A percentile compares a stretch with the other conserved stretches of the same genome.
phyloP scores from a whole-genome alignment of 2,797 vertebrate genomes.

The Notamacropus eugenii region DNA sequence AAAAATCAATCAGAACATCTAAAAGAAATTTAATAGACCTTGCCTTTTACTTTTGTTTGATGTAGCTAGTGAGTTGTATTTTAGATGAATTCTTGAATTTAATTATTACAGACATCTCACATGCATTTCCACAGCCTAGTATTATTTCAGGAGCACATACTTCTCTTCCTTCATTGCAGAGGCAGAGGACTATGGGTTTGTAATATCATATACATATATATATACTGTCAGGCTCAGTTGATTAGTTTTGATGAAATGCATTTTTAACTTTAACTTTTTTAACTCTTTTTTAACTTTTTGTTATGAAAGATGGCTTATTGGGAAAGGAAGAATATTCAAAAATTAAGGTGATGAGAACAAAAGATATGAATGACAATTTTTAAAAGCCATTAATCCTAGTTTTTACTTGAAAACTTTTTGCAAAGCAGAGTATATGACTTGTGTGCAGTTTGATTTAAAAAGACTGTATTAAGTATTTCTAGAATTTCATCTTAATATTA shows the following conservation, averaged over 20 bases:
- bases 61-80: background rate
- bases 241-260: background rate
- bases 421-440: background rate
- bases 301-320: background rate
- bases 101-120: background rate
- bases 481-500: background rate
- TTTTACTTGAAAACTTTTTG: background rate
- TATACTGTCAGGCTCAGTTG: background rate
- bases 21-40: background rate
- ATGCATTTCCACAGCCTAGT: background rate
- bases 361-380: background rate
- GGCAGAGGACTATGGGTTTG: background rate
- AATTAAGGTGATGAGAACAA: background rate
- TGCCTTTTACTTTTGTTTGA: background rate
- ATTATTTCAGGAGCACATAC: background rate
- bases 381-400: background rate
- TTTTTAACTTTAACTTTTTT: background rate
- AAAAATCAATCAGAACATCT: slow-evolving; percentile 2
- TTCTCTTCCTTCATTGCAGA: background rate
- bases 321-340: background rate
- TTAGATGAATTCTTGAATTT: background rate
- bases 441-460: background rate
- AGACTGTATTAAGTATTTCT: background rate
- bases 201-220: background rate
- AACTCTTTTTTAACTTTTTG: background rate